Conservation (phyloP, 2,888 invertebrate species). For the Ecdyonurus torrentis region DNA sequence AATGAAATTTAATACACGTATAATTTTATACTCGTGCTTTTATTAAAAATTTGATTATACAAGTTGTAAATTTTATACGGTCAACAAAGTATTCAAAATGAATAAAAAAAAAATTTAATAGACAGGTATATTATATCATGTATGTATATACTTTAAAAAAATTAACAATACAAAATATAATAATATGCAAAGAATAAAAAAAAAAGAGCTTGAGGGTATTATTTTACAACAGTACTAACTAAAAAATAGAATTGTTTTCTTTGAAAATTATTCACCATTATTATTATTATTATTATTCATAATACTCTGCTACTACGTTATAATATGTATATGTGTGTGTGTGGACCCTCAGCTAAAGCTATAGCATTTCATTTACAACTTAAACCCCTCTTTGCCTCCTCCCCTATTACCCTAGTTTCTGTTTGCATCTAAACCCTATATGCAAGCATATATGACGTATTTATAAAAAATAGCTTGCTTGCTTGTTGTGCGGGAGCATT, state of each 20-base stretch:
- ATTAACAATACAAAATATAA: neutral
- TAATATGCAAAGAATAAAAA: neutral
- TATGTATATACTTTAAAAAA: neutral
- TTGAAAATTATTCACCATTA: neutral
- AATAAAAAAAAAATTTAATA: neutral
- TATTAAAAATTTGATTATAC: too few relatives aligned
- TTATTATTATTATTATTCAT: neutral
- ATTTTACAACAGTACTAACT: neutral
- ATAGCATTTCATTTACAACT: too few relatives aligned
- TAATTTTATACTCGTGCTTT: neutral
- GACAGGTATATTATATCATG: neutral
- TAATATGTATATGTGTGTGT: too few relatives aligned
- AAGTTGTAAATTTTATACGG: neutral
- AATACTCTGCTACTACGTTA: too few relatives aligned
- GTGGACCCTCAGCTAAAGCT: too few relatives aligned
- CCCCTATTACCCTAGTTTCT: neutral
- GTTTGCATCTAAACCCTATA: too few relatives aligned
- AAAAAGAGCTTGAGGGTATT: neutral
- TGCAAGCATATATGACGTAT: too few relatives aligned
- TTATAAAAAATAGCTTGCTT: too few relatives aligned
- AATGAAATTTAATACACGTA: neutral
- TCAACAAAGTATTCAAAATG: neutral
- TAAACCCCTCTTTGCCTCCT: neutral
- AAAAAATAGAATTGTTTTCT: neutral
- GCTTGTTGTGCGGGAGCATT: too few relatives aligned